These are phyloP conservation scores for Calameuta pallipes DNA, from an alignment of 2,888 invertebrate genomes.

Conservation along the genomic window DNA sequence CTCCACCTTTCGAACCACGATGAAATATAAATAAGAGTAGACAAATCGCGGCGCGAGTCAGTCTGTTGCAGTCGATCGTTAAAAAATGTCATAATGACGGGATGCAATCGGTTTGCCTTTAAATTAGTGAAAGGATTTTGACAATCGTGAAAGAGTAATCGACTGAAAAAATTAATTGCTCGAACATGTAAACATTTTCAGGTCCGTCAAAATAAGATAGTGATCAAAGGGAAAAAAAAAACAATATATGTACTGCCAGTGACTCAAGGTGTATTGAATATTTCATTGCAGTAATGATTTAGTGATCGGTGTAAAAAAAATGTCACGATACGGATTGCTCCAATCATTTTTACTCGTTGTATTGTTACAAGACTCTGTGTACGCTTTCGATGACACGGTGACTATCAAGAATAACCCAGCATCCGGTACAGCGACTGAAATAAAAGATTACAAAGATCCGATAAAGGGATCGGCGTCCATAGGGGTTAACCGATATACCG, in stretches of 20 bases:
- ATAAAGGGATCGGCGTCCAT: not conserved
- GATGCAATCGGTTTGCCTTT: not conserved
- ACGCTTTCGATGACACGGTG: not conserved
- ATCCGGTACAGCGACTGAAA: not conserved
- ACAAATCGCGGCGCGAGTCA: slow-evolving; percentile 43
- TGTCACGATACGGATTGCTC: not conserved
- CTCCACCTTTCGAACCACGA: slow-evolving; percentile 45
- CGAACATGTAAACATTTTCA: not conserved
- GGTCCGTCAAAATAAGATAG: not conserved
- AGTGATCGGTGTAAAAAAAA: not conserved
- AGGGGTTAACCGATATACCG: not conserved
- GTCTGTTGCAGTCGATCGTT: slow-evolving; percentile 48
- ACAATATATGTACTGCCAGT: not conserved
- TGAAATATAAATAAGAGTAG: slow-evolving; percentile 62
- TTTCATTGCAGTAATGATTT: not conserved
- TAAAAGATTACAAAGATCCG: not conserved
- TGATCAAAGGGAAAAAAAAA: not conserved
- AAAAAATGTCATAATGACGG: slow-evolving; percentile 25
- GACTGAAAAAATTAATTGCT: not conserved
- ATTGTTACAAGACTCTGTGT: not conserved
- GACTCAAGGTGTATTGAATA: not conserved
- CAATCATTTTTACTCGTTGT: not conserved
- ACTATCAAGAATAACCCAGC: not conserved
- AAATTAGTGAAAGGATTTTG: not conserved
- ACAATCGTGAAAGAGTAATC: not conserved